These are phyloP conservation scores for Tachina fera DNA, from an alignment of 2,888 invertebrate species.

Conservation along the genomic window DNA sequence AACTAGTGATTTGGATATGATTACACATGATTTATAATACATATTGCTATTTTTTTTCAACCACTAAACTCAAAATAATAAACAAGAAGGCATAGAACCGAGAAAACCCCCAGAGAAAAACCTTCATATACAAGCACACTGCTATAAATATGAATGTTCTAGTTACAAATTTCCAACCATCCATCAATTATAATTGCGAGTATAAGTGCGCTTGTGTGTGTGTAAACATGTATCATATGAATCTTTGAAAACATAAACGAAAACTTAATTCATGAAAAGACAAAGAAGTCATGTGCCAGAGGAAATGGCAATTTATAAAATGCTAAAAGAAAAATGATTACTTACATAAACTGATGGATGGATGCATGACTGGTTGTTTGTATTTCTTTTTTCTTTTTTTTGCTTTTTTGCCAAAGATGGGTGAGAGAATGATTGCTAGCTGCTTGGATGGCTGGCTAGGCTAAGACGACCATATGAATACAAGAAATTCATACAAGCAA, in stretches of 20 bases:
- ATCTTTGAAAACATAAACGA: slow-evolving; percentile 40
- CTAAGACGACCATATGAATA: slow-evolving; percentile 58
- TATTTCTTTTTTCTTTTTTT: slow-evolving; percentile 26
- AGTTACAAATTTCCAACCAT: slow-evolving; percentile 66
- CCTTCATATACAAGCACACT: slow-evolving; percentile 42
- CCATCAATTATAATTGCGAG: slow-evolving; percentile 63
- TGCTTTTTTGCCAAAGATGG: slow-evolving; percentile 45
- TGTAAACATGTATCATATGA: slow-evolving; percentile 40
- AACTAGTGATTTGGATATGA: slow-evolving; percentile 52
- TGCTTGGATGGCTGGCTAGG: slow-evolving; percentile 24
- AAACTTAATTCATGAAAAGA: slow-evolving; percentile 61
- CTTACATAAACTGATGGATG: slow-evolving; percentile 58
- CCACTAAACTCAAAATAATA: slow-evolving; percentile 32
- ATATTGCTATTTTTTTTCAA: neutral
- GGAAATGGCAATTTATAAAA: slow-evolving; percentile 80
- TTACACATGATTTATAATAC: slow-evolving; percentile 58
- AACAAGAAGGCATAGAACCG: slow-evolving; percentile 47
- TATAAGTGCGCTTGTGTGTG: neutral
- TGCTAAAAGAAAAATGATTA: slow-evolving; percentile 71
- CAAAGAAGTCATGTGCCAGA: slow-evolving; percentile 72
- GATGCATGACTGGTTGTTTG: slow-evolving; percentile 57
- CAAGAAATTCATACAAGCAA: slow-evolving; percentile 38
- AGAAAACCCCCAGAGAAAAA: slow-evolving; percentile 16
- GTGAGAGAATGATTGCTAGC: slow-evolving; percentile 65
- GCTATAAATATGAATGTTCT: slow-evolving; percentile 55